These are phyloP conservation scores for Limnephilus rhombicus DNA, from an alignment of 2,888 invertebrate genomes.

Conservation along the genomic window DNA sequence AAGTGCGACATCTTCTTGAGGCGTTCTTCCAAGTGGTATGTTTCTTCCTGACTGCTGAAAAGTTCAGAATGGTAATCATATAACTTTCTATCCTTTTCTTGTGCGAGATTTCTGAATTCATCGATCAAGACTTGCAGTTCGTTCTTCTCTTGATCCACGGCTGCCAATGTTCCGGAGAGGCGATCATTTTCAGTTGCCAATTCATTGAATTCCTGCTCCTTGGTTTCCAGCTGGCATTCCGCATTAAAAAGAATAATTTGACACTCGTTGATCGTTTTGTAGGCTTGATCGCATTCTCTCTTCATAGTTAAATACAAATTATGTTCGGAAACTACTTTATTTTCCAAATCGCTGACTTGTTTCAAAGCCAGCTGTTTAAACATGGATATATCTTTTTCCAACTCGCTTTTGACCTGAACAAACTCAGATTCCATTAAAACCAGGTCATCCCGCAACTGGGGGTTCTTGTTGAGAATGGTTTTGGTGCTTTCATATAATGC, in stretches of 20 bases:
- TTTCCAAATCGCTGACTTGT: constrained; percentile 47
- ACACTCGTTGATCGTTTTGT: constrained; percentile 56
- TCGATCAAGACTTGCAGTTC: constrained; percentile 67
- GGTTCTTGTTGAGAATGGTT: constrained; percentile 55
- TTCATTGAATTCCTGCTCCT: constrained; percentile 64
- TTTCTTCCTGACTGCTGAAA: constrained; percentile 41
- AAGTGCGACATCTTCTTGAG: constrained; percentile 55
- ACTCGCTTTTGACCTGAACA: constrained; percentile 57
- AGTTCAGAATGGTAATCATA: constrained; percentile 49
- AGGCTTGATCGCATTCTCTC: constrained; percentile 57
- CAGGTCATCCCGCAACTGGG: constrained; percentile 57
- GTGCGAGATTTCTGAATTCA: constrained; percentile 67
- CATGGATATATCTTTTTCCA: constrained; percentile 56
- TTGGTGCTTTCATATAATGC: constrained; percentile 58
- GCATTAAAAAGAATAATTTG: constrained; percentile 51
- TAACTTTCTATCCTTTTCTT: constrained; percentile 58
- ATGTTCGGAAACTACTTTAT: constrained; percentile 53
- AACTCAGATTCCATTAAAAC: constrained; percentile 58
- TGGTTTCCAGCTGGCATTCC: constrained; percentile 61
- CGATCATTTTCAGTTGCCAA: constrained; percentile 61
- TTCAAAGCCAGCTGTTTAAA: constrained; percentile 55
- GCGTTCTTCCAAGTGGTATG: constrained; percentile 62
- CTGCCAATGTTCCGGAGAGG: constrained; percentile 66
- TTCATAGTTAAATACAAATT: constrained; percentile 55
- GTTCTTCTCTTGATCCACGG: constrained; percentile 67